Evolutionary conservation across 2,797 vertebrate genomes (phyloP), one percentile per base, ranked within the genome.

Genomic region (Diplodus puntazzo): DNA sequence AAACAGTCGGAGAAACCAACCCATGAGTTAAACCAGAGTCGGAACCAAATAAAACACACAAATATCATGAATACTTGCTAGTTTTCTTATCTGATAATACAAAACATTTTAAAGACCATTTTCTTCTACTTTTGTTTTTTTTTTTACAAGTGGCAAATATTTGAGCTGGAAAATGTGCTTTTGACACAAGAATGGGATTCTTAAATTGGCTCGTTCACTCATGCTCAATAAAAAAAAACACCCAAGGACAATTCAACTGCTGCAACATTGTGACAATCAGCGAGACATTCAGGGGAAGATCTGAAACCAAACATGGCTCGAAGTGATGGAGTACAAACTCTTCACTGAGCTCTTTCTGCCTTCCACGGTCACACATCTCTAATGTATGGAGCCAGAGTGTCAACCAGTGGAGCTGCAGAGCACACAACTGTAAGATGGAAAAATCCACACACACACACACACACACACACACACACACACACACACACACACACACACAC

Each of bases 121-220:
- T 45, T 48, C 5, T 48, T 27, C 27, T 27, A 27, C 27, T 27
- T 27, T 27, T 27, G 27, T 27, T 16, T 42, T 50, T 21, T 34
- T 34, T 65, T 65, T 58, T 11, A 17, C 54, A 39, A 10, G 18
- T 52, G 11, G 14, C 34, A 10, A n/a, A 61, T 48, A 43, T 66
- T 59, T 72, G 3, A 57, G n/a, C 25, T 50, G n/a, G 12, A 64
- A 53, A 69, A 1, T 25, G 20, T 52, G 5, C 52, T 53, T 20
- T 3, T 43, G 39, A 23, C n/a, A 48, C 0, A 10, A 63, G 55
- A 3, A 14, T 58, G 48, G 34, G 2, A 61, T 63, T 58, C 34
- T 57, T 11, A 85, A 71, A 61, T 53, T 23, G 20, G 27, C n/a
- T n/a, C 63, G 69, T 55, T 50, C 11, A 72, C 21, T 68, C 6